Conservation (phyloP, 2,113 vertebrate genomes). For the Rana temporaria region DNA sequence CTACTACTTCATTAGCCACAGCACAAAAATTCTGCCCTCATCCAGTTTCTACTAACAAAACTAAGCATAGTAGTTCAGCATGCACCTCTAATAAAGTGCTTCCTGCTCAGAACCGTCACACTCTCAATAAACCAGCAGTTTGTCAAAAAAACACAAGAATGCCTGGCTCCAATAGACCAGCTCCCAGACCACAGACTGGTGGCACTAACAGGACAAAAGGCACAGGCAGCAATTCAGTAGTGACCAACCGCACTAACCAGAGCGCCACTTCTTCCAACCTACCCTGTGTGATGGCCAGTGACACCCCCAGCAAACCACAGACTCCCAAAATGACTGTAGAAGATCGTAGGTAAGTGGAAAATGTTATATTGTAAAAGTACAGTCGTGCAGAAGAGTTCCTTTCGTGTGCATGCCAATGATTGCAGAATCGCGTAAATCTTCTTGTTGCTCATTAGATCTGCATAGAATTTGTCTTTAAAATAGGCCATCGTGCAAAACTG, state of each 20-base stretch:
- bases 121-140: neutral
- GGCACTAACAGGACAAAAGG: neutral
- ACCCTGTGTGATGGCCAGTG: neutral
- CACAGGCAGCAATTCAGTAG: neutral
- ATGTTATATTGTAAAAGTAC: too few relatives aligned
- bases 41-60: neutral
- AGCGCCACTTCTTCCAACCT: neutral
- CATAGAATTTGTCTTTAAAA: too few relatives aligned
- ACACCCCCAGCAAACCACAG: neutral
- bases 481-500: too few relatives aligned
- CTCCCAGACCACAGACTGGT: neutral
- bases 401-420: too few relatives aligned
- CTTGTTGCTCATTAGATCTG: too few relatives aligned
- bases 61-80: neutral
- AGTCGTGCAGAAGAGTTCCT: too few relatives aligned
- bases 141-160: neutral
- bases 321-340: conserved; percentile 34
- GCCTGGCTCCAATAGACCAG: neutral
- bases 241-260: neutral
- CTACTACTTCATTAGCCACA: neutral
- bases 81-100: neutral
- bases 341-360: conserved; percentile 35
- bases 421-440: too few relatives aligned
- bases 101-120: neutral
- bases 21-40: neutral